Conservation (phyloP, 2,113 vertebrate species). For the Oxyura jamaicensis region DNA sequence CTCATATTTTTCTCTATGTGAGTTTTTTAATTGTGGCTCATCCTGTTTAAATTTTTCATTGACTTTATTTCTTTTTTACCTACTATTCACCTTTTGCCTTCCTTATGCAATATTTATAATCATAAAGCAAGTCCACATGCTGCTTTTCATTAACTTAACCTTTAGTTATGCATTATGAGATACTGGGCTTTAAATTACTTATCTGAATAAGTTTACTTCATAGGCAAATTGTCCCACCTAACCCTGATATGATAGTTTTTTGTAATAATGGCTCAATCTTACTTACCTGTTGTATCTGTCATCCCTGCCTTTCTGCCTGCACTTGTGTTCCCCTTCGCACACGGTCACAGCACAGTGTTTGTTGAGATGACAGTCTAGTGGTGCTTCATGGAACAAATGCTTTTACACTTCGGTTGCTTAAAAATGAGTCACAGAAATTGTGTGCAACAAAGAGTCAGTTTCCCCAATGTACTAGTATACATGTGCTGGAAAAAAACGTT, state of each 20-base stretch:
- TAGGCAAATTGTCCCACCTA: neutral
- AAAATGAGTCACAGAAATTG: neutral
- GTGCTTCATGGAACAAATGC: neutral
- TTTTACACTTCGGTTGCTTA: neutral
- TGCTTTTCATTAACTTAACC: neutral
- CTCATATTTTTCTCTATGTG: neutral
- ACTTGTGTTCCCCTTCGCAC: neutral
- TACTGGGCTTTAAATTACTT: neutral
- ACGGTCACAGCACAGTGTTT: fast-evolving
- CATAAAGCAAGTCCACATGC: neutral
- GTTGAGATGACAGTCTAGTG: fast-evolving
- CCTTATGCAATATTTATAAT: neutral
- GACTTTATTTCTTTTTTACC: neutral
- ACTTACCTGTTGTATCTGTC: neutral
- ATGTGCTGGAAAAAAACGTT: neutral
- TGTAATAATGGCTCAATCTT: fast-evolving
- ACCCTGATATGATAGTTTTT: neutral
- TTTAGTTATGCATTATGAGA: neutral
- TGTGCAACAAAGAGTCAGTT: neutral
- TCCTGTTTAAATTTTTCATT: neutral
- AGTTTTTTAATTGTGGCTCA: neutral
- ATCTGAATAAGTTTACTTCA: neutral
- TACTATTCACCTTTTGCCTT: neutral
- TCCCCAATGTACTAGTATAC: neutral
- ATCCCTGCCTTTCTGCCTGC: neutral